Evolutionary conservation across 2,797 vertebrate genomes (phyloP).

Genomic region (Etheostoma perlongum): DNA sequence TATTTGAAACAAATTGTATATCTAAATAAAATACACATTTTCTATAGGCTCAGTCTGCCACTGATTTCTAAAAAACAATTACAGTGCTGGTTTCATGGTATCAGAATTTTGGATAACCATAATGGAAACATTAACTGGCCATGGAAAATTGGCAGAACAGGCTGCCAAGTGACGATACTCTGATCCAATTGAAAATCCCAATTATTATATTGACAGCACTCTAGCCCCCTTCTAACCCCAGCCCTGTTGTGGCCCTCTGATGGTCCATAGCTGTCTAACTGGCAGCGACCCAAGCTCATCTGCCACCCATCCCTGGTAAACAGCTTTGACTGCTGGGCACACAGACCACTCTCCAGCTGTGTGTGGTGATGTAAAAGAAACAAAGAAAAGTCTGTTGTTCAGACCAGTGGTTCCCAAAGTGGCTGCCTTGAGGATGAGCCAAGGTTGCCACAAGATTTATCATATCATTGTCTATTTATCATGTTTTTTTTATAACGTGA

Average conservation of each 20-base stretch:
- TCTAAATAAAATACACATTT: no score
- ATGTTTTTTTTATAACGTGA: background rate
- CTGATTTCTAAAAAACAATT: no score
- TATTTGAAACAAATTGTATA: no score
- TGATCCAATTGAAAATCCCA: no score
- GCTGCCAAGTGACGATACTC: no score
- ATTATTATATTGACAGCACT: no score
- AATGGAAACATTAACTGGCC: no score
- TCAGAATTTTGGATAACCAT: no score
- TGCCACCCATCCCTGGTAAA: constrained; percentile 39
- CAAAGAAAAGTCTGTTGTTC: constrained; percentile 38
- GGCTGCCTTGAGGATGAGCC: background rate
- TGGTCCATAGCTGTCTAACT: background rate
- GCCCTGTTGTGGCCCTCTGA: background rate
- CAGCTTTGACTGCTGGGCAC: constrained; percentile 28
- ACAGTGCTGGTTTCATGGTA: no score
- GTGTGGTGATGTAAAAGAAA: constrained; percentile 21
- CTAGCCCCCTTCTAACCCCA: no score
- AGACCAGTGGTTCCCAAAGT: background rate
- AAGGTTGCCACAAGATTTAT: background rate
- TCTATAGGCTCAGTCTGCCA: no score
- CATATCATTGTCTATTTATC: background rate
- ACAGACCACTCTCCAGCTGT: constrained; percentile 35
- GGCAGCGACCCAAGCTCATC: constrained; percentile 13
- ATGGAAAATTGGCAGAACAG: no score